phyloP scores from a whole-genome alignment of 1,140 invertebrate species.

The Teleopsis dalmanni region DNA sequence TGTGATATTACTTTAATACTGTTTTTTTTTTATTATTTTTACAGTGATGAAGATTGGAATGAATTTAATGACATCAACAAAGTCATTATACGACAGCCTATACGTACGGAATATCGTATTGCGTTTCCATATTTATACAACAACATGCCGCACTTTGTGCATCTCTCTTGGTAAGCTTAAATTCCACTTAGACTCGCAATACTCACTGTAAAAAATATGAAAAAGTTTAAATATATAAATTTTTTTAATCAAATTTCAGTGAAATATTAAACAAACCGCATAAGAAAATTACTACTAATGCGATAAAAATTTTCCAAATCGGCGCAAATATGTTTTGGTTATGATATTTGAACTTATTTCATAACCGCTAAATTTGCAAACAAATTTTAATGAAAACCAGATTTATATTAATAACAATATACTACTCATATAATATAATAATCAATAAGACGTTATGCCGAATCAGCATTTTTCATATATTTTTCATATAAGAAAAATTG shows the following conservation, averaged over 20 bases:
- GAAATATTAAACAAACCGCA: slow-evolving; percentile 11
- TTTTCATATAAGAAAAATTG: too few species aligned
- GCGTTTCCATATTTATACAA: slow-evolving; percentile 99
- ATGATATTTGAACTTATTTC: too few species aligned
- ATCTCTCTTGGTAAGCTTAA: slow-evolving; percentile 78
- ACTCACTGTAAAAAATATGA: neutral
- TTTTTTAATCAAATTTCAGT: slow-evolving; percentile 7
- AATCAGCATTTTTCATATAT: too few species aligned
- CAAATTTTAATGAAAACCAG: too few species aligned
- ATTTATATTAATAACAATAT: too few species aligned
- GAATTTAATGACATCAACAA: slow-evolving; percentile 99
- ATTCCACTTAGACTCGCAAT: neutral
- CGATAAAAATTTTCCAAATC: too few species aligned
- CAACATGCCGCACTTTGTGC: slow-evolving; percentile 93
- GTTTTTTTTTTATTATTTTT: slow-evolving; percentile 25
- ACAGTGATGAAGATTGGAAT: slow-evolving; percentile 99
- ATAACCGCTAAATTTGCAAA: too few species aligned
- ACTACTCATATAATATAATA: too few species aligned
- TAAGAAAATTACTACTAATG: slow-evolving; percentile 18
- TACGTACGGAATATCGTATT: slow-evolving; percentile 97
- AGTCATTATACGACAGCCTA: slow-evolving; percentile 97
- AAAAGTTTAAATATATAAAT: slow-evolving; percentile 2
- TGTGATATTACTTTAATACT: neutral
- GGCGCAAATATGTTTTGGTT: too few species aligned
- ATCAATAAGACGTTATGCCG: too few species aligned